A percentile compares a stretch with the other conserved stretches of the same genome.
These are phyloP conservation scores for Sesia bembeciformis DNA, from an alignment of 2,888 invertebrate genomes.

Conservation along the genomic window DNA sequence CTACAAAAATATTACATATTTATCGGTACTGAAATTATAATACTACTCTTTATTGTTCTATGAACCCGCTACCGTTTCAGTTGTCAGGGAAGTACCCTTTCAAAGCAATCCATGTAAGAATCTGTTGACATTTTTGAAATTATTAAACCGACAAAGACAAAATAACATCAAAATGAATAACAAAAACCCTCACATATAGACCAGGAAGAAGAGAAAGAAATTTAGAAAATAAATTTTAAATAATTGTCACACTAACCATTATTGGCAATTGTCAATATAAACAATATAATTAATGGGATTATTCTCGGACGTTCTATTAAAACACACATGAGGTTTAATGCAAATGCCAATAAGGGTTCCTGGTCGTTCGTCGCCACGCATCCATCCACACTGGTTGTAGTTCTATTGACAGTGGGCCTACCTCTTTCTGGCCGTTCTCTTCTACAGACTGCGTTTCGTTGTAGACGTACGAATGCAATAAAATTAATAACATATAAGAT, in stretches of 20 bases:
- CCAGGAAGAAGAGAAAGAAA: neutral
- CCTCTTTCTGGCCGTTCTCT: constrained; percentile 73
- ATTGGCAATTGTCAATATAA: constrained; percentile 2
- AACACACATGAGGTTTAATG: neutral
- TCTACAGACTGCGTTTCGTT: constrained; percentile 74
- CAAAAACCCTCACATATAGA: neutral
- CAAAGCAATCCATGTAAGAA: constrained; percentile 53
- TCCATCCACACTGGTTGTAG: constrained; percentile 28
- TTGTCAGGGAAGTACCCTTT: constrained; percentile 56
- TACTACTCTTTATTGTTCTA: constrained; percentile 50
- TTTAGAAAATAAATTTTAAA: neutral
- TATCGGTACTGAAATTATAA: constrained; percentile 40
- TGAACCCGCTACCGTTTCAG: constrained; percentile 59
- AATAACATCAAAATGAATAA: neutral
- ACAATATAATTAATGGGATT: neutral
- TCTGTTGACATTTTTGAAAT: constrained; percentile 53
- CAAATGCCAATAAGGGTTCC: neutral
- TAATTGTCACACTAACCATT: neutral
- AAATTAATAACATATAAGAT: constrained; percentile 72
- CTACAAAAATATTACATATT: constrained; percentile 46
- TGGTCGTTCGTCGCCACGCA: constrained; percentile 6
- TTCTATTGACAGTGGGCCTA: constrained; percentile 59
- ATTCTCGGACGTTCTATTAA: no score
- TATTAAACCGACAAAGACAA: constrained; percentile 8
- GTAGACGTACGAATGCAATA: constrained; percentile 74